phyloP scores from a whole-genome alignment of 2,113 vertebrate genomes.

The Hirundichthys speculiger region DNA sequence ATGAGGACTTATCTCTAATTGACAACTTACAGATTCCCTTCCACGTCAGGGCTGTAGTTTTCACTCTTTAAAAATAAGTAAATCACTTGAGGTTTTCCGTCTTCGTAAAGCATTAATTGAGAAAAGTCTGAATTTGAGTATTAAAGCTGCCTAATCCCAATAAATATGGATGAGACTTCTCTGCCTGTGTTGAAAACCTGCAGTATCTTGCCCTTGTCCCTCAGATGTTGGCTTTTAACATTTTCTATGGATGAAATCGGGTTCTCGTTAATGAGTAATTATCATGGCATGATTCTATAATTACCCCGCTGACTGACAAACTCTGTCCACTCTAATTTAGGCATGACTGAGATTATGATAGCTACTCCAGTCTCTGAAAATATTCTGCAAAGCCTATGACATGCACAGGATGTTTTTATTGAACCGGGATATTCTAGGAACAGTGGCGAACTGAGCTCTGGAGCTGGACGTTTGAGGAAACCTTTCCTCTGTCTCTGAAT shows the following conservation, averaged over 20 bases:
- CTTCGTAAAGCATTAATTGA: slow-evolving; percentile 52
- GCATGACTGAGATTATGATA: slow-evolving; percentile 24
- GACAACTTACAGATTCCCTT: slow-evolving; percentile 17
- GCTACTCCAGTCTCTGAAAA: slow-evolving; percentile 32
- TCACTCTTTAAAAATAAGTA: slow-evolving; percentile 18
- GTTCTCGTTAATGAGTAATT: slow-evolving; percentile 59
- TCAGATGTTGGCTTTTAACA: slow-evolving; percentile 21
- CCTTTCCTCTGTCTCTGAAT: slow-evolving; percentile 39
- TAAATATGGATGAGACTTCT: slow-evolving; percentile 69
- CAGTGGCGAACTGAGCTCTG: slow-evolving; percentile 45
- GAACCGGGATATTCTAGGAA: slow-evolving; percentile 58
- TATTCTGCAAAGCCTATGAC: slow-evolving; percentile 40
- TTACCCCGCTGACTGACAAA: slow-evolving; percentile 35
- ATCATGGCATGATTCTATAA: slow-evolving; percentile 54
- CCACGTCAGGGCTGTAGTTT: slow-evolving; percentile 8
- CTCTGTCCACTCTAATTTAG: slow-evolving; percentile 21
- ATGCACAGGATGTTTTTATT: slow-evolving; percentile 57
- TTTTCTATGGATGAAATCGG: slow-evolving; percentile 20
- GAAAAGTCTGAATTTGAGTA: slow-evolving; percentile 54
- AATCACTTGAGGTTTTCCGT: slow-evolving; percentile 29
- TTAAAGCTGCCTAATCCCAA: slow-evolving; percentile 70
- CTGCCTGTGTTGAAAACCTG: slow-evolving; percentile 43
- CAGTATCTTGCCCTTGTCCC: slow-evolving; percentile 38
- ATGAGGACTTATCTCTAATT: slow-evolving; percentile 20
- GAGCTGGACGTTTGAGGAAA: slow-evolving; percentile 57